These are phyloP conservation scores for Archilochus colubris DNA, from an alignment of 2,113 vertebrate species.

Conservation along the genomic window DNA sequence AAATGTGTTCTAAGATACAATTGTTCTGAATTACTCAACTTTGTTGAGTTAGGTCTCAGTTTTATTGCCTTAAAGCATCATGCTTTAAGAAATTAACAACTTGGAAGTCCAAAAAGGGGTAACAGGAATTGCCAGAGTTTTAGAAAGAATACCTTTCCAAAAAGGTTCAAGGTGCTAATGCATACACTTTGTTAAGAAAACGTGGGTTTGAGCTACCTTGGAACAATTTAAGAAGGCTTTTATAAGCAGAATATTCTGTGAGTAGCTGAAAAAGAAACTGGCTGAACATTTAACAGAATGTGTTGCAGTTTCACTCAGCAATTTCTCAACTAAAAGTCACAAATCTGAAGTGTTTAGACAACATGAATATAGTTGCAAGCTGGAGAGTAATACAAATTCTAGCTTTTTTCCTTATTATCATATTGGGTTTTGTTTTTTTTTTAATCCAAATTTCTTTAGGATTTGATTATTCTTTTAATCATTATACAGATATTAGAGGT, in stretches of 20 bases:
- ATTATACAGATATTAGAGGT: not conserved
- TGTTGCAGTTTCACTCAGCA: not conserved
- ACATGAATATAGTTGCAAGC: not conserved
- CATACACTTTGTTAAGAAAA: not conserved
- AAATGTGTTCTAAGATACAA: not conserved
- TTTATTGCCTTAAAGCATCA: not conserved
- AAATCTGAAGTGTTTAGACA: not conserved
- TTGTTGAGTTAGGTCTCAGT: not conserved
- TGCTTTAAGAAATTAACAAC: not conserved
- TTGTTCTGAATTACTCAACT: not conserved
- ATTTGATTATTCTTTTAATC: not conserved
- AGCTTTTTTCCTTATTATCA: not conserved
- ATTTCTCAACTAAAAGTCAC: not conserved
- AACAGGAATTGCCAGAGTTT: not conserved
- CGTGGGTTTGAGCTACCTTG: not conserved
- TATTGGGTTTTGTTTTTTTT: not conserved
- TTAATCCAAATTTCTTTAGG: not conserved
- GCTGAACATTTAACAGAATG: not conserved
- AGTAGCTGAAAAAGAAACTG: not conserved
- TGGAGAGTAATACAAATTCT: not conserved
- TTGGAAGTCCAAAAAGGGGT: not conserved
- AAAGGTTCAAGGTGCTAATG: not conserved
- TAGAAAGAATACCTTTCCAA: not conserved
- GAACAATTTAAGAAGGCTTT: not conserved
- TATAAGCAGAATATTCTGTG: not conserved